Base-by-base conservation (phyloP, 1,140 invertebrate species). In the Saccostrea glomerata region DNA sequence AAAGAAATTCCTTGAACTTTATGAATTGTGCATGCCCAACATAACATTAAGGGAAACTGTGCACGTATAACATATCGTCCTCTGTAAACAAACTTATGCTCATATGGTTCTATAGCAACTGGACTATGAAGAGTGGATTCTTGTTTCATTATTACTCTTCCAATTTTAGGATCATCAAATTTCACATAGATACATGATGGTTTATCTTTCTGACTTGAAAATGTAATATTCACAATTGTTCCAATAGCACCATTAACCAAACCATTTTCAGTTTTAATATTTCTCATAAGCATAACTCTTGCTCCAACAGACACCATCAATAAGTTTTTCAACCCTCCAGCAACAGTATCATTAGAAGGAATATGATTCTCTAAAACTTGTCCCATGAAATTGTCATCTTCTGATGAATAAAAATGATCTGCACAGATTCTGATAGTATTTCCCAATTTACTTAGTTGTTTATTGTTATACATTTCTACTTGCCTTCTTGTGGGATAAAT, bases 181-280 rank as follows among this genome's bases (percentile, higher is more conserved):
- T 82, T 23, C 12, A 91, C 83, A 86, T 88, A 47, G 20, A 91
- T 82, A 70, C 11, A n/a, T 58, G 23, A 20, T 15, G 20, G 15
- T n/a, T 58, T 20, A 85, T 20, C 47, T 54, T 73, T 55, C 60
- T n/a, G 13, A 0, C 4, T 20, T 56, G 66, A 30, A 73, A 73
- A 25, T 11, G 25, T 73, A 73, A 73, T 73, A 25, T 73, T 12
- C n/a, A 30, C n/a, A 25, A 60, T 13, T 60, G 58, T 60, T 17
- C 90, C 90, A n/a, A 89, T 88, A 13, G 90, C 88, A 82, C 90
- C 88, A 90, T 90, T 90, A 0, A 90, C 90, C 30, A 89, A 85
- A 36, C 86, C 86, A 66, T 85, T 25, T 6, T 77, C 1, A 17
- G 90, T 90, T 40, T 55, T n/a, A 25, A 90, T 88, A 88, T 90